These are phyloP conservation scores for Brachionus paranguensis DNA, from an alignment of 1,140 invertebrate species.

Conservation along the genomic window DNA sequence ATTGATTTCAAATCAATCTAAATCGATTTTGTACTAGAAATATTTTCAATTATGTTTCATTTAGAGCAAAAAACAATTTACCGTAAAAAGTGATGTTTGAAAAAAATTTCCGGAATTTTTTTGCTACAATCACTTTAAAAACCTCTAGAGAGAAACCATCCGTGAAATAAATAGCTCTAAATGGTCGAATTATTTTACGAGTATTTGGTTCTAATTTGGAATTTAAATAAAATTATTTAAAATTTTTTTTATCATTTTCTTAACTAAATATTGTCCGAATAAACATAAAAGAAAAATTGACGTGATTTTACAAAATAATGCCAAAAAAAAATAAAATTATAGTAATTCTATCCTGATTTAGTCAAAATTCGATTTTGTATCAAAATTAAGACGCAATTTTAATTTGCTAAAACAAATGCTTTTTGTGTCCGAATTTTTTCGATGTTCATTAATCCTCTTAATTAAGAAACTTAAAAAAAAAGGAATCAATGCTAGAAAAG, in stretches of 20 bases:
- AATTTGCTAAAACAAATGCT: constrained; percentile 13
- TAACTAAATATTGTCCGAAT: background rate
- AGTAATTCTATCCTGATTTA: background rate
- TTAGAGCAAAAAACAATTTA: background rate
- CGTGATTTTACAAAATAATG: background rate
- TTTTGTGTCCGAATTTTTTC: background rate
- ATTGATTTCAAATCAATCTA: background rate
- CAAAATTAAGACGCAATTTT: background rate
- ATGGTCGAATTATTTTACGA: background rate
- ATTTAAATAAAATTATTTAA: background rate
- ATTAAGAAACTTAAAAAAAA: background rate
- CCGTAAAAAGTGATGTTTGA: background rate
- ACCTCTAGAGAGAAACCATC: background rate
- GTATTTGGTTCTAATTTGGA: background rate
- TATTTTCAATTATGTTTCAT: background rate
- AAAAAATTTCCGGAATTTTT: background rate
- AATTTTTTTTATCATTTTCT: background rate
- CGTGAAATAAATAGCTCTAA: background rate
- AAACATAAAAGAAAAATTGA: background rate
- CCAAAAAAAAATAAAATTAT: background rate
- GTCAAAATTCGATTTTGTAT: background rate
- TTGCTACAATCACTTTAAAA: background rate
- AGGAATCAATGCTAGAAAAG: background rate
- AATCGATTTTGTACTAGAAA: background rate
- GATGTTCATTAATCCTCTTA: background rate